Evolutionary conservation across 1,140 invertebrate species (phyloP).

Genomic region (Marisa cornuarietis): DNA sequence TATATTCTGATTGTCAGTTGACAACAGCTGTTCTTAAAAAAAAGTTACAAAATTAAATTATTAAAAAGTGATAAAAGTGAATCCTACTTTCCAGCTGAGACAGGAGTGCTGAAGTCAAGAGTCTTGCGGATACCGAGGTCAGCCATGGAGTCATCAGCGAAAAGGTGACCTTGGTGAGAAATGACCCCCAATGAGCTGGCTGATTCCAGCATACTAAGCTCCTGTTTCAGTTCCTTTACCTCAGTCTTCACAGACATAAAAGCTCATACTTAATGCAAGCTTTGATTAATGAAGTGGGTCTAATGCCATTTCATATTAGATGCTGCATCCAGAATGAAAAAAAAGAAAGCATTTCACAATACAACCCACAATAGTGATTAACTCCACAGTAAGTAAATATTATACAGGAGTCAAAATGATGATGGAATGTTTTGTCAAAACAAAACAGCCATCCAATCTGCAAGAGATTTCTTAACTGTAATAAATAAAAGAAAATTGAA

Average conservation of each 20-base stretch:
- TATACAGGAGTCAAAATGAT: too few relatives aligned
- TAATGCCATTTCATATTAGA: too few relatives aligned
- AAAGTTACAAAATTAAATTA: neutral
- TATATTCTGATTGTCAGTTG: neutral
- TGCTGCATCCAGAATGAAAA: too few relatives aligned
- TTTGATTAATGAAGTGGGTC: too few relatives aligned
- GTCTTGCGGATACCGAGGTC: slow-evolving; percentile 60
- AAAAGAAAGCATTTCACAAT: too few relatives aligned
- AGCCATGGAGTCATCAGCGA: slow-evolving; percentile 53
- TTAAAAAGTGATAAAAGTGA: neutral
- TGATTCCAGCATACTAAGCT: slow-evolving; percentile 59
- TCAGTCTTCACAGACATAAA: slow-evolving; percentile 40
- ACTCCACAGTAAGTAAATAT: too few relatives aligned
- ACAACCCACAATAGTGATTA: too few relatives aligned
- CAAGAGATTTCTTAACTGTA: too few relatives aligned
- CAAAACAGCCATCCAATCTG: neutral
- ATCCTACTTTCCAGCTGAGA: slow-evolving; percentile 26
- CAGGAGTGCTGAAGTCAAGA: slow-evolving; percentile 53
- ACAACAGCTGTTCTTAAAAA: neutral
- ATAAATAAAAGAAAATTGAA: neutral
- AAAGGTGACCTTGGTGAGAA: slow-evolving; percentile 11
- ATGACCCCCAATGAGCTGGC: slow-evolving; percentile 53
- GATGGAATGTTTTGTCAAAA: neutral
- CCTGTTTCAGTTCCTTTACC: slow-evolving; percentile 58
- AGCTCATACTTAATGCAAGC: too few relatives aligned